Base-by-base conservation (phyloP, 2,888 invertebrate genomes). In the Copidosoma aretas region DNA sequence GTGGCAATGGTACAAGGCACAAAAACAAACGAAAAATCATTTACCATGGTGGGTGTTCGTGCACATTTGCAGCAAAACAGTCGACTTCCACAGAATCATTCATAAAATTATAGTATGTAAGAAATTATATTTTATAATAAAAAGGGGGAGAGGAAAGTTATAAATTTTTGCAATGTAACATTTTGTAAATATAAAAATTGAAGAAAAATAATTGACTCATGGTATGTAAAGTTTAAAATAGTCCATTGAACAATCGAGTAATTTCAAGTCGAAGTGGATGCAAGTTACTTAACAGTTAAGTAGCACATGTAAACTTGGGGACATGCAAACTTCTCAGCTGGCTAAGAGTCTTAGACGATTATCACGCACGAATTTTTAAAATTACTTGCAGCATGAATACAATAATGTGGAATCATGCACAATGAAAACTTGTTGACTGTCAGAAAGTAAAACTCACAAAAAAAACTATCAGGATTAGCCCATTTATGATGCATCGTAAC, bases 121-220 rank as follows among this genome's bases (percentile, higher is more conserved):
- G 71, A 71, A 66, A 64, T 64, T 69, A 61, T 71, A 67, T 71
- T 71, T 69, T 71, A 68, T 69, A 71, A 67, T 64, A 64, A 71
- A 60, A 63, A 17, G 24, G 32, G 43, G 17, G 22, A 21, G 32
- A 56, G 43, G 43, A 62, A 63, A 64, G 15, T 32, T 21, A 15
- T 32, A 32, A 32, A 59, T 53, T 64, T 53, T 67, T 64, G 21
- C 53, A 43, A 49, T 62, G 60, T 58, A 70, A 60, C 22, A 46
- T 17, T 56, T 67, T 67, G 54, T 71, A 59, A 71, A 67, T 70
- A 59, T 32, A 58, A 60, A 57, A 53, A 52, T 3, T 39, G 24
- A 63, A 67, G 65, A 52, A 60, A 49, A 32, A 15, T 15, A 56
- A 60, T 60, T 15, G 25, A 54, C 17, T 19, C 10, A 49, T 54